Evolutionary conservation across 2,797 vertebrate species (phyloP), one percentile per base, ranked within the genome.

Genomic region (Melopsittacus undulatus): DNA sequence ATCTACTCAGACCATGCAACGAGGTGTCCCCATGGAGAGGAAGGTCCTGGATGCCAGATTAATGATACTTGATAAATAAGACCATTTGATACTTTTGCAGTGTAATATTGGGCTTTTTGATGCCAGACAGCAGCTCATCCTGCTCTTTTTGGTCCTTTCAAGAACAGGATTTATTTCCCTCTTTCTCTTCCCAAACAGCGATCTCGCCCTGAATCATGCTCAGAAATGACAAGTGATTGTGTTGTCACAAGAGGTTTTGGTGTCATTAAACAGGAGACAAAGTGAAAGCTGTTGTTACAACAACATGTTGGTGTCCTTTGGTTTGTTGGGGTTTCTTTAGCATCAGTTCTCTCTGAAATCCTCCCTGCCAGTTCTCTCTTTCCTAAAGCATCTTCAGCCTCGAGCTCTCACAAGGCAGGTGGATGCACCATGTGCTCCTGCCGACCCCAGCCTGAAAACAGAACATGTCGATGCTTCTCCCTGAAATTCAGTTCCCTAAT

Each of bases 1-100:
- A 2, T 6, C 30, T 7, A 4, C 42, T 42, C 10, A 2, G 36
- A 4, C 69, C 20, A 0, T 3, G 19, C 16, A 2, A 1, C 46
- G 14, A 15, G 23, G 6, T 29, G 62, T n/a, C 20, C 23, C 32
- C 11, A 3, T 30, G 3, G 40, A 30, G 64, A 7, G 66, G 51
- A 12, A 13, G 2, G 11, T 27, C 36, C 57, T n/a, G 30, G 24
- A 52, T 46, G 34, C 52, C 42, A 7, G 9, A 1, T 24, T 13
- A 5, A 3, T 46, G 45, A 9, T 3, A 4, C 43, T 13, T 10
- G 45, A 16, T 30, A 21, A 52, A 8, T 32, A 7, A 40, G 27
- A 26, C 26, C 2, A 5, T 5, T 13, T 1, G 2, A 4, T 38
- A 1, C 2, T 67, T 88, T n/a, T 38, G 20, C 42, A 19, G 36